Evolutionary conservation across 2,888 invertebrate genomes (phyloP).

Genomic region (Mesochorus sp.): DNA sequence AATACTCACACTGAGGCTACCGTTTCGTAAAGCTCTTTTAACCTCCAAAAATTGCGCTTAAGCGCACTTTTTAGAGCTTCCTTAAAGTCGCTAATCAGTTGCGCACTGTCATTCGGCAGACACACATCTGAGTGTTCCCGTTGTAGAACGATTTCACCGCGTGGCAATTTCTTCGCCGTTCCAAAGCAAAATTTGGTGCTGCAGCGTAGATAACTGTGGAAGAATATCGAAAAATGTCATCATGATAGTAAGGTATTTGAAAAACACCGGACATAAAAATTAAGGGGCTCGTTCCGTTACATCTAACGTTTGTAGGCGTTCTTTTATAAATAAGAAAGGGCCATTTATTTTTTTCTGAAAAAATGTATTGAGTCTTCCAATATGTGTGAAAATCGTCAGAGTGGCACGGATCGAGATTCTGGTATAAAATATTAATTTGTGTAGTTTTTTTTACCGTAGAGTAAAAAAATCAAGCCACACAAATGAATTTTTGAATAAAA

Average conservation of each 20-base stretch:
- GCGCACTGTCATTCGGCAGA: neutral
- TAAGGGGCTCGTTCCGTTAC: no score
- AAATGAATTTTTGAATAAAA: no score
- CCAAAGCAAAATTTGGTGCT: neutral
- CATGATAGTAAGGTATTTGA: neutral
- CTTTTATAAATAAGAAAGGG: no score
- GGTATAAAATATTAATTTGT: no score
- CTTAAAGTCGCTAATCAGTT: neutral
- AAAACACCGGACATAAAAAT: neutral
- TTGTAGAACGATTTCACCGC: neutral
- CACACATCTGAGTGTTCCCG: neutral
- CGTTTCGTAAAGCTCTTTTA: neutral
- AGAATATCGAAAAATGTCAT: neutral
- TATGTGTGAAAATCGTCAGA: no score
- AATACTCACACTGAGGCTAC: neutral
- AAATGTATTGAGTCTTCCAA: no score
- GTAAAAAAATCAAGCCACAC: no score
- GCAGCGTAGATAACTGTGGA: slow-evolving; percentile 8
- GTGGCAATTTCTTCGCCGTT: neutral
- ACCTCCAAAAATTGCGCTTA: slow-evolving; percentile 1
- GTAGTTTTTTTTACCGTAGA: no score
- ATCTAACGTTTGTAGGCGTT: no score
- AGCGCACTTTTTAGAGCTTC: neutral
- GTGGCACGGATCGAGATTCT: no score
- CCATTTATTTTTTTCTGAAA: no score